phyloP scores from a whole-genome alignment of 2,888 invertebrate species.

The Synergus umbraculus region DNA sequence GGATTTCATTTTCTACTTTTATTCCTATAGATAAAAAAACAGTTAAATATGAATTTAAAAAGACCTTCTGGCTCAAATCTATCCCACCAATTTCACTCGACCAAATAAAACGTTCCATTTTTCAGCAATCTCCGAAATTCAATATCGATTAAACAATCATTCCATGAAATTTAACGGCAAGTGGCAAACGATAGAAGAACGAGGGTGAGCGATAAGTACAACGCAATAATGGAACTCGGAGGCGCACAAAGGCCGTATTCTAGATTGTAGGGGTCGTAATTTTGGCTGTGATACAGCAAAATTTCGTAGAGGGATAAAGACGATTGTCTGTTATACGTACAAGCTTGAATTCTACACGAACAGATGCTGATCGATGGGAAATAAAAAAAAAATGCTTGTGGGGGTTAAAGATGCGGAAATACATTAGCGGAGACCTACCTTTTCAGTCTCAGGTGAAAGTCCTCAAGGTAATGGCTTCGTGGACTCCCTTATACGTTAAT shows the following conservation, averaged over 20 bases:
- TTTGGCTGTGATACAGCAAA: slow-evolving; percentile 67
- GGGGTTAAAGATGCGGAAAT: slow-evolving; percentile 55
- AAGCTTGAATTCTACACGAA: background rate
- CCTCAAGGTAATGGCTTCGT: background rate
- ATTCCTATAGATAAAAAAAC: too few species aligned
- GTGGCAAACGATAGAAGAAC: slow-evolving; percentile 57
- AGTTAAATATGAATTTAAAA: too few species aligned
- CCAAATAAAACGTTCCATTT: background rate
- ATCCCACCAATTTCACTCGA: background rate
- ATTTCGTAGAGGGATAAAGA: slow-evolving; percentile 54
- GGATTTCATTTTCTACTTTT: too few species aligned
- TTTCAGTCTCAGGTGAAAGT: slow-evolving; percentile 50
- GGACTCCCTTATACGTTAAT: slow-evolving; percentile 12
- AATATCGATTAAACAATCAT: slow-evolving; percentile 41
- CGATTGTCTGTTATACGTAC: slow-evolving; percentile 17
- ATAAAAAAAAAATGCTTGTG: slow-evolving; percentile 61
- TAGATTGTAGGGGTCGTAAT: slow-evolving; percentile 58
- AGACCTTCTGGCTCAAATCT: too few species aligned
- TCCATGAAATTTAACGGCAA: slow-evolving; percentile 42
- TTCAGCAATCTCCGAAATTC: slow-evolving; percentile 32
- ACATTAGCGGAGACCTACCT: slow-evolving; percentile 57
- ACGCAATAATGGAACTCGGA: slow-evolving; percentile 60
- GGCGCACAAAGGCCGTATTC: slow-evolving; percentile 57
- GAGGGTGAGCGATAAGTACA: slow-evolving; percentile 63
- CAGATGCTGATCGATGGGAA: slow-evolving; percentile 62